Percentiles rank a stretch among this genome's conserved stretches.
Conservation (phyloP, 2,113 vertebrate genomes). For the Carlito syrichta region DNA sequence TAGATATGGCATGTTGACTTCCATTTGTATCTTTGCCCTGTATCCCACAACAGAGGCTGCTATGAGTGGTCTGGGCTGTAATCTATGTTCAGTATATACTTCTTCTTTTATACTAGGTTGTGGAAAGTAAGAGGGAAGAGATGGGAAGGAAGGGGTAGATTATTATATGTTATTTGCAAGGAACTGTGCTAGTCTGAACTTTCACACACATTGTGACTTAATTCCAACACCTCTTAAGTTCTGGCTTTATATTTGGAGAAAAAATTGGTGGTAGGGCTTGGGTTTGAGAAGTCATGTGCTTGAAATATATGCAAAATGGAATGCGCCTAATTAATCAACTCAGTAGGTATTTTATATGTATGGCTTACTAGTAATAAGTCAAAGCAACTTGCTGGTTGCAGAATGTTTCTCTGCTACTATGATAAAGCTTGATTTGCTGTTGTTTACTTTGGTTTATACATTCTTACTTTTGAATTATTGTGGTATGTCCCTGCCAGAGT, state of each 20-base stretch:
- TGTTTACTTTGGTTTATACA: constrained; percentile 54
- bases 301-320: not conserved
- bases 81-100: no score
- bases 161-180: no score
- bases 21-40: not conserved
- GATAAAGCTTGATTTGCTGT: constrained; percentile 45
- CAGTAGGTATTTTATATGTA: not conserved
- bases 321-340: not conserved
- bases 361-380: constrained; percentile 37
- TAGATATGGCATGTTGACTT: not conserved
- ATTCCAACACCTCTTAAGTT: not conserved
- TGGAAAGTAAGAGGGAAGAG: not conserved
- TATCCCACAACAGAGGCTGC: no score
- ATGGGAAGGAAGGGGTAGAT: not conserved
- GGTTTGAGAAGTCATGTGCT: not conserved
- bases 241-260: not conserved
- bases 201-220: not conserved
- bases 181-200: not conserved
- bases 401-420: constrained; percentile 55
- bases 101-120: not conserved
- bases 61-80: not conserved
- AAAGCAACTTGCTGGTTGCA: not conserved
- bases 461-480: constrained; percentile 52
- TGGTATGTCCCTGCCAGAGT: constrained; percentile 56
- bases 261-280: not conserved